phyloP scores from a whole-genome alignment of 1,140 invertebrate genomes.

The Drusus annulatus region DNA sequence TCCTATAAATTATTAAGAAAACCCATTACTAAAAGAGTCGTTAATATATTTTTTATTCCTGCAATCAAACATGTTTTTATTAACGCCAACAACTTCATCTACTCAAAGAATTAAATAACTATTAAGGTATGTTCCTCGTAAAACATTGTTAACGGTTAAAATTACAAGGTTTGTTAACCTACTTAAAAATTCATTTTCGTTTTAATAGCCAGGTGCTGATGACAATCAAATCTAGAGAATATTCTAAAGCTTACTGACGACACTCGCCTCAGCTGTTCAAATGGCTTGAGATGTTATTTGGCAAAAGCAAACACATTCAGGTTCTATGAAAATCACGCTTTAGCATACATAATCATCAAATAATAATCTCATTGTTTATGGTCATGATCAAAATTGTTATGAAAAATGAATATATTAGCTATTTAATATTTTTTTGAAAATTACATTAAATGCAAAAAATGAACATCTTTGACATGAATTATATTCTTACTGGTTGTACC shows the following conservation, averaged over 20 bases:
- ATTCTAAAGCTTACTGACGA: not conserved
- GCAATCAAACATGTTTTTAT: too few relatives aligned
- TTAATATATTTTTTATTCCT: too few relatives aligned
- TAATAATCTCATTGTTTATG: not conserved
- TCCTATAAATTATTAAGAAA: too few relatives aligned
- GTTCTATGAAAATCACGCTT: slow-evolving; percentile 4
- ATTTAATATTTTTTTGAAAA: too few relatives aligned
- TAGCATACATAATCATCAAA: not conserved
- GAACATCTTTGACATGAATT: too few relatives aligned
- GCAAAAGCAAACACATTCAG: not conserved
- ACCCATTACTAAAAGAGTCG: too few relatives aligned
- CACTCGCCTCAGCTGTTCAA: not conserved
- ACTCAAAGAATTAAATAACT: too few relatives aligned
- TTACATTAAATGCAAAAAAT: too few relatives aligned
- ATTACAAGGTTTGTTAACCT: slow-evolving; percentile 14
- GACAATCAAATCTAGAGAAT: slow-evolving; percentile 2
- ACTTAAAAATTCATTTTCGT: slow-evolving; percentile 1
- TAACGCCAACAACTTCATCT: too few relatives aligned
- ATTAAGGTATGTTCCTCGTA: too few relatives aligned
- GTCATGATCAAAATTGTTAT: not conserved
- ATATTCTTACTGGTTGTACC: too few relatives aligned
- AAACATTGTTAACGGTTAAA: slow-evolving; percentile 1
- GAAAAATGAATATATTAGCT: too few relatives aligned
- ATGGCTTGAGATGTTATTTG: not conserved
- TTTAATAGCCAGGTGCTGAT: slow-evolving; percentile 6